phyloP scores from a whole-genome alignment of 2,113 vertebrate genomes.

The Phyllopteryx taeniolatus region DNA sequence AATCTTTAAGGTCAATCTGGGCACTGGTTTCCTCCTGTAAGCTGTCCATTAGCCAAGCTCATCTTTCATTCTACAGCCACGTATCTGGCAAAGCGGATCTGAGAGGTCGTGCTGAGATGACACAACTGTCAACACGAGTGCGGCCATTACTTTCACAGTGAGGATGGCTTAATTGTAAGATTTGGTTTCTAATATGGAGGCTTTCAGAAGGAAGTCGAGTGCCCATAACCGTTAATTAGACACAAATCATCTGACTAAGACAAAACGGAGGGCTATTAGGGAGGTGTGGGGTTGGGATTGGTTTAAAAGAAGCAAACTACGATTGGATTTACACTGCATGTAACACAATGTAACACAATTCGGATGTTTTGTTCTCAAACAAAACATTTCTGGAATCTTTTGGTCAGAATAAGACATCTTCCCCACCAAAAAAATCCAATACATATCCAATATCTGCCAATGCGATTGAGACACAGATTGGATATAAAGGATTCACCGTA shows the following conservation, averaged over 20 bases:
- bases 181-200: conserved; percentile 69
- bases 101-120: conserved; percentile 59
- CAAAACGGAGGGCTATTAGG: conserved; percentile 37
- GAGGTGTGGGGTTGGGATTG: conserved; percentile 22
- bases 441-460: too few relatives aligned
- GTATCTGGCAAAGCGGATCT: conserved; percentile 41
- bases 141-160: conserved; percentile 70
- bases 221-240: conserved; percentile 73
- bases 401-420: too few relatives aligned
- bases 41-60: conserved; percentile 54
- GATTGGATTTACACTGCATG: not conserved
- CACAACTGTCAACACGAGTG: conserved; percentile 64
- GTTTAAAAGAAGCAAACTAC: conserved; percentile 18
- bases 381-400: not conserved
- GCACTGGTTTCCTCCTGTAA: conserved; percentile 28
- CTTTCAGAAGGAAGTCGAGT: conserved; percentile 63
- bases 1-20: conserved; percentile 47
- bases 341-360: not conserved
- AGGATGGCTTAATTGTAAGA: conserved; percentile 78
- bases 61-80: conserved; percentile 50
- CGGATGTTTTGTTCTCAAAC: not conserved
- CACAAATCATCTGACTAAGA: conserved; percentile 66
- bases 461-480: too few relatives aligned
- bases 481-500: too few relatives aligned
- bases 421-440: too few relatives aligned